phyloP scores from a whole-genome alignment of 2,113 vertebrate species.

The Fregata magnificens region DNA sequence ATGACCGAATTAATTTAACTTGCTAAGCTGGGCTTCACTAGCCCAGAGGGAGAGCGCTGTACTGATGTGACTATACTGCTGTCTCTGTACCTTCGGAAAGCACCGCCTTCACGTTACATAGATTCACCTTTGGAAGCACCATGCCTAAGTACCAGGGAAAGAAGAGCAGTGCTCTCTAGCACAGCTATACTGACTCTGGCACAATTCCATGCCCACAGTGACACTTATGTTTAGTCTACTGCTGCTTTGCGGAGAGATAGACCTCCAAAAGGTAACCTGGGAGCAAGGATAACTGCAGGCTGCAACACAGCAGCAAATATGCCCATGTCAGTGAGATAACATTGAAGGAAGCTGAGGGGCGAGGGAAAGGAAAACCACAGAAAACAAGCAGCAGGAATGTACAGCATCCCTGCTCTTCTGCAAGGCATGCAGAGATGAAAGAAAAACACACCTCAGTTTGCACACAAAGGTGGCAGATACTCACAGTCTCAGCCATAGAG shows the following conservation, averaged over 20 bases:
- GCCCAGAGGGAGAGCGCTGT: fast-evolving
- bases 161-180: neutral
- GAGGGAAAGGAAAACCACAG: neutral
- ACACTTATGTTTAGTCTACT: neutral
- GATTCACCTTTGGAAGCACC: neutral
- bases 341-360: neutral
- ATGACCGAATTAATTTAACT: neutral
- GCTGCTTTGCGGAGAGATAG: neutral
- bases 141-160: neutral
- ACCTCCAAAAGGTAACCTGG: neutral
- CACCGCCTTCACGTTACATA: fast-evolving
- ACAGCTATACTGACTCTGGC: neutral
- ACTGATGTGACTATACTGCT: neutral
- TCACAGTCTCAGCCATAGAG: conserved; percentile 97
- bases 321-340: neutral
- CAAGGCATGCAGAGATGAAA: neutral
- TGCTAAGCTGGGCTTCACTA: neutral
- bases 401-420: neutral
- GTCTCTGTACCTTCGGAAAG: neutral
- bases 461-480: conserved; percentile 32
- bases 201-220: neutral
- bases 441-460: neutral
- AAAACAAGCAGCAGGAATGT: neutral
- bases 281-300: neutral
- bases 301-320: neutral